Base-by-base conservation (phyloP, 2,797 vertebrate species). In the Rhinophrynus dorsalis region DNA sequence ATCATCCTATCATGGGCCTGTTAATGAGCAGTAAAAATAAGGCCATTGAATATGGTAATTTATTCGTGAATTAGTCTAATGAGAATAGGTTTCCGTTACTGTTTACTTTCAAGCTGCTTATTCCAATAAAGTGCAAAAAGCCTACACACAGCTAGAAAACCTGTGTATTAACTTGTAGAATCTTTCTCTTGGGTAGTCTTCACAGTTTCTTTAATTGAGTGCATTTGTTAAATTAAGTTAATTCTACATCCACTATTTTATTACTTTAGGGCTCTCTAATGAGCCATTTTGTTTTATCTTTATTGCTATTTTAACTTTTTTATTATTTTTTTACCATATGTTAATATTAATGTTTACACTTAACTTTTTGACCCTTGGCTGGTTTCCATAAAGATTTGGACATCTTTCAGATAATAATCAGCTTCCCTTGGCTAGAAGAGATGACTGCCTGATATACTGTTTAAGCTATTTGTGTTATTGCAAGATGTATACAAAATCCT, bases 1-100 rank as follows among this genome's bases (percentile, higher is more conserved):
- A 94, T 94, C 92, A 91, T 92, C 90, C 92, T 94, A 96, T 94
- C 91, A 91, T 93, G 91, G 92, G 92, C 93, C 92, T 94, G 91
- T 92, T 95, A 93, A 94, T 91, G 90, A 94, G 92, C 86, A 91
- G 87, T 93, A 93, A 93, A 92, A 95, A 93, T 94, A 92, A 93
- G 92, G 91, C 92, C 91, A 92, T 95, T 95, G 92, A 95, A 96
- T 95, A 96, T 95, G 94, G 83, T 94, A 94, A 96, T 96, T 94
- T 93, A 91, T 92, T 92, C 88, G 88, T 87, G 85, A 93, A 94
- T 94, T 94, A 94, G 92, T 89, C 92, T 93, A 93, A 89, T 90
- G 91, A 93, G 91, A 91, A 90, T 92, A 91, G 89, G 90, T 91
- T 92, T 90, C 89, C 89, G 90, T 89, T 87, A 87, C 84, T 91